Percentiles rank a stretch among this genome's conserved stretches.
Evolutionary conservation across 2,113 vertebrate species (phyloP).

Genomic region (Aldabrachelys gigantea): DNA sequence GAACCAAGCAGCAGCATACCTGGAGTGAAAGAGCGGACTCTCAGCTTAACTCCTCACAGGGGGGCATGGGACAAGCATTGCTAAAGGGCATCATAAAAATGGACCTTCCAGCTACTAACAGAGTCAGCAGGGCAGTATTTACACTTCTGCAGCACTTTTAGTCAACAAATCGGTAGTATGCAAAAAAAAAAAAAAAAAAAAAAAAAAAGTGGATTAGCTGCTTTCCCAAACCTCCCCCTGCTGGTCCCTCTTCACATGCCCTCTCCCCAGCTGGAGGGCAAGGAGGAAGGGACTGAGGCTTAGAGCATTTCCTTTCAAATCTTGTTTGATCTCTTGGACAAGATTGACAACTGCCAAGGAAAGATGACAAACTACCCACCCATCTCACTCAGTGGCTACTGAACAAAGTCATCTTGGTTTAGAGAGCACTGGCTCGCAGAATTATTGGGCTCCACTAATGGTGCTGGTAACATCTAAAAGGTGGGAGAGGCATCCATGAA

Average conservation of each 20-base stretch:
- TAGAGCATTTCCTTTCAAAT: neutral
- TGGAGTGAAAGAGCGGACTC: neutral
- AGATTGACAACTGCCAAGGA: neutral
- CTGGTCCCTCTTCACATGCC: no score
- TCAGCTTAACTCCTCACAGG: rapidly evolving
- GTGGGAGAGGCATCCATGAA: neutral
- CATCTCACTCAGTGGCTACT: rapidly evolving
- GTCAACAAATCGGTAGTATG: no score
- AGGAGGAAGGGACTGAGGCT: neutral
- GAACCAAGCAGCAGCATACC: neutral
- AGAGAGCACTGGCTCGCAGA: neutral
- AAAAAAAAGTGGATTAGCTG: neutral
- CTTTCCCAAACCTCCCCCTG: neutral
- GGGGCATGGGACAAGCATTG: no score
- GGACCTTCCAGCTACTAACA: neutral
- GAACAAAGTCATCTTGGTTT: neutral
- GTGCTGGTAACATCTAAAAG: neutral
- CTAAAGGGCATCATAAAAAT: neutral
- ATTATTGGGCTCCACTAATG: neutral
- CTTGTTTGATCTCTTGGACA: neutral
- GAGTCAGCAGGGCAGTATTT: neutral
- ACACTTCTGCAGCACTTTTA: neutral
- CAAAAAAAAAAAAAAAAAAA: neutral
- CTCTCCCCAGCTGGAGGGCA: neutral
- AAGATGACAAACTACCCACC: neutral